Percentiles rank a stretch among this genome's conserved stretches.
These are phyloP conservation scores for Sclerurus mexicanus DNA, from an alignment of 2,113 vertebrate genomes.

Conservation along the genomic window DNA sequence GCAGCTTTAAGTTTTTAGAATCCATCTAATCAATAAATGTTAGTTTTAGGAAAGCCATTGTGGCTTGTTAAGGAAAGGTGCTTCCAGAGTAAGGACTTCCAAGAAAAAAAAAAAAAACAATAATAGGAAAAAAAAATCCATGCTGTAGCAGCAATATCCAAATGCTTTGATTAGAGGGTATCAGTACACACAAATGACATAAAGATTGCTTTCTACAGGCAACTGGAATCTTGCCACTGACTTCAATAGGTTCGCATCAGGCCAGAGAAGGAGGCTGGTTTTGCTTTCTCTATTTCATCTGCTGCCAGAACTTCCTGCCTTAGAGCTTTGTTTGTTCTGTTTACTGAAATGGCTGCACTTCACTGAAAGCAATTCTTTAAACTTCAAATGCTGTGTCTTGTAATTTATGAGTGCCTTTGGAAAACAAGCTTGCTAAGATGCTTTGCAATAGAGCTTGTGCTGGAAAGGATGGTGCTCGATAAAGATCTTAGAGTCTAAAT, in stretches of 20 bases:
- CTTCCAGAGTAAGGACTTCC: neutral
- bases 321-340: conserved; percentile 25
- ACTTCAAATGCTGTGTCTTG: neutral
- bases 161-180: neutral
- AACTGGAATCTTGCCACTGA: neutral
- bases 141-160: neutral
- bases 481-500: neutral
- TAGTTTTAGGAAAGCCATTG: neutral
- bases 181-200: neutral
- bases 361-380: conserved; percentile 5
- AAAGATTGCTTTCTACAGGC: neutral
- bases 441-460: neutral
- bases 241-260: conserved; percentile 10
- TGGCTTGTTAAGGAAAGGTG: neutral
- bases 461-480: neutral
- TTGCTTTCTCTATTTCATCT: conserved; percentile 20
- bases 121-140: neutral
- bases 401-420: neutral
- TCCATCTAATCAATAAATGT: neutral
- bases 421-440: neutral
- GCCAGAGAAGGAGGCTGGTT: neutral
- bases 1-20: neutral
- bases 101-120: neutral
- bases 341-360: neutral
- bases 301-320: conserved; percentile 36